phyloP scores from a whole-genome alignment of 2,113 vertebrate genomes.

The Propithecus coquereli region DNA sequence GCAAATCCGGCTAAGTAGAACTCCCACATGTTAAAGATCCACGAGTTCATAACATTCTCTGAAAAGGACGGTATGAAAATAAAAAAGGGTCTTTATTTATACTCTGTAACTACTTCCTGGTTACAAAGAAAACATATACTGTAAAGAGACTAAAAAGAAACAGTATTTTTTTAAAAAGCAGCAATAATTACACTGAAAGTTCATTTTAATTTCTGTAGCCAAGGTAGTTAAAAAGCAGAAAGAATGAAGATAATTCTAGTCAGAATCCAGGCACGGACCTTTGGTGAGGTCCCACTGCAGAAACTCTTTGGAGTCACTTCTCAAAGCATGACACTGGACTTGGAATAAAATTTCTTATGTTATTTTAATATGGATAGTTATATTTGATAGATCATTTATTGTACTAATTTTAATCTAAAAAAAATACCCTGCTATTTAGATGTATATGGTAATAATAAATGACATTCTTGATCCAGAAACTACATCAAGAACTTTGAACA shows the following conservation, averaged over 20 bases:
- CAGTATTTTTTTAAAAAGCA: neutral
- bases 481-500: neutral
- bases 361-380: neutral
- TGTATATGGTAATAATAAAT: neutral
- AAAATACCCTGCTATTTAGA: neutral
- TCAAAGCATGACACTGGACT: neutral
- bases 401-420: neutral
- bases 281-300: neutral
- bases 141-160: neutral
- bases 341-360: neutral
- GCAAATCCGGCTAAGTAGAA: neutral
- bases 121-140: neutral
- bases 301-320: neutral
- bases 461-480: neutral
- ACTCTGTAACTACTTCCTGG: neutral
- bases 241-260: neutral
- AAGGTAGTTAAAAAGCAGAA: neutral
- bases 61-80: neutral
- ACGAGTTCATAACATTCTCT: neutral
- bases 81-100: neutral
- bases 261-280: neutral
- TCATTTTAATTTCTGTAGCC: neutral
- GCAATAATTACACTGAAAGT: neutral
- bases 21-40: neutral
- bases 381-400: neutral